A percentile compares a stretch with the other conserved stretches of the same genome.
Conservation (phyloP, 2,888 invertebrate species). For the Andrena trimmerana region DNA sequence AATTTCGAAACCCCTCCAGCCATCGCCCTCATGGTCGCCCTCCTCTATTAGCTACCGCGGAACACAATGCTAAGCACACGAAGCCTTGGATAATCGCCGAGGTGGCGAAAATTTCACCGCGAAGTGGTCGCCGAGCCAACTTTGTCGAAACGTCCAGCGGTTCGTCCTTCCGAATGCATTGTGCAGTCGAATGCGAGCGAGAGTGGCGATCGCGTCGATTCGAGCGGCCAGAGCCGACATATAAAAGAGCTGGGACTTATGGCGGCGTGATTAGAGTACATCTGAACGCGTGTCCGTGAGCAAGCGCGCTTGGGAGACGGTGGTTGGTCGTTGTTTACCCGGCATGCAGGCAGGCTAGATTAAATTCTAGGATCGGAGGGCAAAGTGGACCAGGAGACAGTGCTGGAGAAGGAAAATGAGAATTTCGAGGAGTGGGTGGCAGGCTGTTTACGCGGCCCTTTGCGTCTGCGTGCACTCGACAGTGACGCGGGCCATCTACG, state of each 20-base stretch:
- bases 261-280: conserved; percentile 73
- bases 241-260: conserved; percentile 78
- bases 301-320: background rate
- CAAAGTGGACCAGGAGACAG: conserved; percentile 1
- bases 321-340: background rate
- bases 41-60: background rate
- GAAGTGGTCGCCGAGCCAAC: conserved; percentile 68
- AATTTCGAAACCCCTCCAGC: background rate
- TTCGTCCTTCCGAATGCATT: conserved; percentile 67
- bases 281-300: conserved; percentile 65
- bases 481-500: background rate
- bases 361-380: background rate
- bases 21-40: background rate
- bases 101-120: conserved; percentile 47
- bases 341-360: conserved; percentile 14
- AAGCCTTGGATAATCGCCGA: conserved; percentile 31
- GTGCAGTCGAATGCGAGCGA: conserved; percentile 57
- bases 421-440: conserved; percentile 33
- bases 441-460: conserved; percentile 39
- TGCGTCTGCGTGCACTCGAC: conserved; percentile 49
- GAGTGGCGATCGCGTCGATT: conserved; percentile 64
- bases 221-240: conserved; percentile 66
- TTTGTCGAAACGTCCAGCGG: conserved; percentile 65
- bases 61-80: conserved; percentile 17
- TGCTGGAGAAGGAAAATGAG: conserved; percentile 44